Percentiles rank a stretch among this genome's conserved stretches.
Conservation (phyloP, 1,140 invertebrate species). For the Drusus annulatus region DNA sequence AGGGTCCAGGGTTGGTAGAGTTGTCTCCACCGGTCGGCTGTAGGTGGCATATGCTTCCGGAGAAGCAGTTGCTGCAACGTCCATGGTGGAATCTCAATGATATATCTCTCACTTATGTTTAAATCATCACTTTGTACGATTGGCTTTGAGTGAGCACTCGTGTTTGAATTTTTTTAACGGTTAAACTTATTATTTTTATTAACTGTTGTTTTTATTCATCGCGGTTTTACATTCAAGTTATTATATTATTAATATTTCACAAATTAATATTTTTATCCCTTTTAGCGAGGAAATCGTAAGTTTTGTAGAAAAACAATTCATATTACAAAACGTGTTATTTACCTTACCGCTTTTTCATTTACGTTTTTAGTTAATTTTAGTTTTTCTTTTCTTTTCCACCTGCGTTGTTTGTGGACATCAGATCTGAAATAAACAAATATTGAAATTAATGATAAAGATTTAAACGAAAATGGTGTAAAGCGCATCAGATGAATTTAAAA, state of each 20-base stretch:
- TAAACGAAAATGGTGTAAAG: no score
- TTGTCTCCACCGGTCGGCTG: slow-evolving; percentile 18
- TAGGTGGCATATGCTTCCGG: slow-evolving; percentile 29
- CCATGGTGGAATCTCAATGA: slow-evolving; percentile 32
- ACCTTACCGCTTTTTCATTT: not conserved
- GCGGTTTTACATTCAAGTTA: slow-evolving; percentile 3
- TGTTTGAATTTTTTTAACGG: not conserved
- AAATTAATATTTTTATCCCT: not conserved
- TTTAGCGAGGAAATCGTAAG: not conserved
- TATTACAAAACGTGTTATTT: not conserved
- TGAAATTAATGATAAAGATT: no score
- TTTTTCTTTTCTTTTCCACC: not conserved
- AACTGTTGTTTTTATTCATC: not conserved
- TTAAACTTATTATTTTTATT: not conserved
- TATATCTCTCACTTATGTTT: not conserved
- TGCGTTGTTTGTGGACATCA: no score
- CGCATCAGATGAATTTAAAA: no score
- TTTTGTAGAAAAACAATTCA: slow-evolving; percentile 16
- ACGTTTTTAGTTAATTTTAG: not conserved
- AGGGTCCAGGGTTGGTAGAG: slow-evolving; percentile 12
- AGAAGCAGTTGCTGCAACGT: slow-evolving; percentile 1
- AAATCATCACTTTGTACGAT: not conserved
- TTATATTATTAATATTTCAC: not conserved
- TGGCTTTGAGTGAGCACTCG: not conserved
- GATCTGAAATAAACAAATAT: no score